These are phyloP conservation scores for Trematomus bernacchii DNA, from an alignment of 2,797 vertebrate species.

Conservation along the genomic window DNA sequence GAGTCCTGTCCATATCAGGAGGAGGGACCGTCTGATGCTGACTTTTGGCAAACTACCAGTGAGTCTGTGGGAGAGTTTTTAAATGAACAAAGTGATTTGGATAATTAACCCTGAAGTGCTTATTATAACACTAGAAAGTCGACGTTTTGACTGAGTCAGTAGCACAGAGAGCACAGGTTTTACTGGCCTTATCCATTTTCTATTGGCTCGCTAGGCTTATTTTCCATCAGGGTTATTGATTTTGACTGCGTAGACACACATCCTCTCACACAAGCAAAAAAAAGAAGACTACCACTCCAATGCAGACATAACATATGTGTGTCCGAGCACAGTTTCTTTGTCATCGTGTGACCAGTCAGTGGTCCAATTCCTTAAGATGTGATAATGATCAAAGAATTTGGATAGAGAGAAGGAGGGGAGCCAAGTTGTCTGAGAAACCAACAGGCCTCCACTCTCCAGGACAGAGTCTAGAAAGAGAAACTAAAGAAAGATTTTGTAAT, in stretches of 20 bases:
- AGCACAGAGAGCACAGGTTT: slow-evolving; percentile 9
- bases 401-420: neutral
- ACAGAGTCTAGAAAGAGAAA: slow-evolving; percentile 54
- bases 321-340: neutral
- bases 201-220: slow-evolving; percentile 10
- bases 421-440: neutral
- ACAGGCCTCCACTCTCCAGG: slow-evolving; percentile 26
- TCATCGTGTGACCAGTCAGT: slow-evolving; percentile 20
- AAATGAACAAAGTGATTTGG: neutral
- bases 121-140: slow-evolving; percentile 5
- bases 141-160: slow-evolving; percentile 2
- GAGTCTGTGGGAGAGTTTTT: neutral
- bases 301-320: too few species aligned
- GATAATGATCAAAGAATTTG: slow-evolving; percentile 30
- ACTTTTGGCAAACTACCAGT: slow-evolving; percentile 18
- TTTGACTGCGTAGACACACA: slow-evolving; percentile 3
- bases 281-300: slow-evolving; percentile 1
- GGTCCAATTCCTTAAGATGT: slow-evolving; percentile 26
- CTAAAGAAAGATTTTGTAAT: slow-evolving; percentile 30
- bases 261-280: neutral
- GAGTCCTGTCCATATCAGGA: neutral
- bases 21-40: slow-evolving; percentile 4
- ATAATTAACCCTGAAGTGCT: slow-evolving; percentile 6
- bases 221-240: slow-evolving; percentile 53
- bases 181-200: slow-evolving; percentile 8